Conservation (phyloP, 1,140 invertebrate genomes). For the Drosophila leontia region DNA sequence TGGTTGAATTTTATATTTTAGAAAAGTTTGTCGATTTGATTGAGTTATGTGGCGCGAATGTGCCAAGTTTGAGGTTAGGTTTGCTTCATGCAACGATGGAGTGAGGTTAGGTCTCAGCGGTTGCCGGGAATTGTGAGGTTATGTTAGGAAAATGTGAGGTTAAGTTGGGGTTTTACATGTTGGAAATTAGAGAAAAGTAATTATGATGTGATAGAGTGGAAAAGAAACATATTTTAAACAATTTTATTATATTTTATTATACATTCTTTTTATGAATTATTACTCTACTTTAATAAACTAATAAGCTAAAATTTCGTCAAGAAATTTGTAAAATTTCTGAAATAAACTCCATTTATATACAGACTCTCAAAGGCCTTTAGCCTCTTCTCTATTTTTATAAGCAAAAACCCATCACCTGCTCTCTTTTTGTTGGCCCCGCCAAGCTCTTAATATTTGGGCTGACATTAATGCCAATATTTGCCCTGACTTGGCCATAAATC, state of each 20-base stretch:
- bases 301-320: background rate
- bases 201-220: background rate
- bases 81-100: background rate
- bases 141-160: background rate
- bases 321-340: background rate
- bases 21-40: constrained; percentile 52
- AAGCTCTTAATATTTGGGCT: constrained; percentile 52
- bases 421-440: background rate
- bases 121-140: background rate
- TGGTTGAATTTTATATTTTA: constrained; percentile 13
- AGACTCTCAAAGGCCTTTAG: background rate
- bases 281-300: background rate
- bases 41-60: constrained; percentile 49
- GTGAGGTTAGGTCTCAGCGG: background rate
- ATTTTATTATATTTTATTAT: background rate
- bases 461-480: constrained; percentile 72
- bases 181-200: background rate
- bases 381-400: background rate
- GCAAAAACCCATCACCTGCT: constrained; percentile 18
- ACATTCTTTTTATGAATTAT: too few relatives aligned
- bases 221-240: background rate
- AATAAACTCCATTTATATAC: background rate
- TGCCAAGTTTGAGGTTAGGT: constrained; percentile 3
- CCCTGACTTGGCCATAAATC: constrained; percentile 61
- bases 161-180: background rate